These are phyloP conservation scores for Vireo griseus DNA, from an alignment of 2,797 vertebrate species.

Conservation along the genomic window DNA sequence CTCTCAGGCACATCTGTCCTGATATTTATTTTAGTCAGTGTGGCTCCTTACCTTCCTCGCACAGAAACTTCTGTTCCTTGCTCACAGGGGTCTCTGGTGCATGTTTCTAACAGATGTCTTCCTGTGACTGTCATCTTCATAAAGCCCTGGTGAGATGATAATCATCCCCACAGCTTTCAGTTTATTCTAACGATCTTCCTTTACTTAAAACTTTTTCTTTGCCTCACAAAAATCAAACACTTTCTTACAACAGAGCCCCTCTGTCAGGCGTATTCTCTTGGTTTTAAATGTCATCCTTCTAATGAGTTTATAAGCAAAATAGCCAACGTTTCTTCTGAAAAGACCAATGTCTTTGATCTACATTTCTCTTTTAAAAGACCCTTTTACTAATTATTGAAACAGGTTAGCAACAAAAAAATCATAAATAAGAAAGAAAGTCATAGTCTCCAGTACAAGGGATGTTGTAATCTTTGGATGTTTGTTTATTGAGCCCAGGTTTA, in stretches of 20 bases:
- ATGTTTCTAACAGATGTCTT: constrained; percentile 20
- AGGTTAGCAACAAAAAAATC: not conserved
- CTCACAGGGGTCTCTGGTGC: not conserved
- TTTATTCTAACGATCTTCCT: not conserved
- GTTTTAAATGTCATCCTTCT: not conserved
- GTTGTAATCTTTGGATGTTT: not conserved
- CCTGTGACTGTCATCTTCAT: not conserved
- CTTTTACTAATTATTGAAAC: not conserved
- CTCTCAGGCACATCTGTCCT: constrained; percentile 13
- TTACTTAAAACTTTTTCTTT: not conserved
- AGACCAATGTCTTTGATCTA: not conserved
- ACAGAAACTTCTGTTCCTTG: not conserved
- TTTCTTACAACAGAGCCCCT: not conserved
- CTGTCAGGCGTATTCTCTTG: not conserved
- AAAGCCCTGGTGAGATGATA: not conserved
- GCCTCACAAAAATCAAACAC: not conserved
- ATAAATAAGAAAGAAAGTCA: rapidly evolving
- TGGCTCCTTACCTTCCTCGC: not conserved
- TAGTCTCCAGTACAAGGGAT: not conserved
- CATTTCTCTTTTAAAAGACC: too few relatives aligned
- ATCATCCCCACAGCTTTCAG: not conserved
- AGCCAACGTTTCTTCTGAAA: not conserved
- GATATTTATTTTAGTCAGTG: not conserved
- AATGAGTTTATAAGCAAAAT: not conserved
- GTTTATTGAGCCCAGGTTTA: not conserved